Evolutionary conservation across 53 echinoderm and acorn worm genomes (phyloP).

Genomic region (Arbacia lixula): DNA sequence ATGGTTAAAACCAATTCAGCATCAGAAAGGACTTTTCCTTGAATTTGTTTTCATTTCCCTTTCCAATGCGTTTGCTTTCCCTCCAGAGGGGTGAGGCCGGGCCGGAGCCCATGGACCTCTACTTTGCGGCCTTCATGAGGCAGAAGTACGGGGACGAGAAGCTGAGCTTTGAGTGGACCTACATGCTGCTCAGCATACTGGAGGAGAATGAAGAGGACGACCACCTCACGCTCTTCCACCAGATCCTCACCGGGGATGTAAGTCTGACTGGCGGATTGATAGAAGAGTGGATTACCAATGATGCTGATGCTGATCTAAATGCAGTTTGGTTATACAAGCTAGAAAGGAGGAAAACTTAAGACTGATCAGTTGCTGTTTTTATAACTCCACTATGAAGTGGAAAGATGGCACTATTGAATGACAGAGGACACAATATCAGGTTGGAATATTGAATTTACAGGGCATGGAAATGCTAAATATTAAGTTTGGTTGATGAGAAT

Average conservation of each 20-base stretch:
- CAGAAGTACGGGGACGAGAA: conserved; percentile 84
- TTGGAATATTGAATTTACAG: too few relatives aligned
- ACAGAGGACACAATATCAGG: too few relatives aligned
- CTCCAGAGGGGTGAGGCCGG: conserved; percentile 53
- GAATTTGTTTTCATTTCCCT: neutral
- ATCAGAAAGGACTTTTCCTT: too few relatives aligned
- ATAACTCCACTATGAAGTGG: too few relatives aligned
- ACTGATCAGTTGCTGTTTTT: too few relatives aligned
- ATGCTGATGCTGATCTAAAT: neutral
- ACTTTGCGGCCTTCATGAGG: conserved; percentile 71
- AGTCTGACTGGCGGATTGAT: neutral
- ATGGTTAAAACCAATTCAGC: too few relatives aligned
- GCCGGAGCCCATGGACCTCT: conserved; percentile 72
- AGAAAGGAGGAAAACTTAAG: neutral
- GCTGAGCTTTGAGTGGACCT: conserved; percentile 80
- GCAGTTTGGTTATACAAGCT: neutral
- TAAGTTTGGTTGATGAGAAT: too few relatives aligned
- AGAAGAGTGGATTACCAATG: neutral
- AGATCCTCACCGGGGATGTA: conserved; percentile 80
- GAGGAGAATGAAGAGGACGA: conserved; percentile 70
- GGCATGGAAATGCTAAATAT: too few relatives aligned
- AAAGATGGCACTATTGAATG: too few relatives aligned
- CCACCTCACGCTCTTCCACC: conserved; percentile 74
- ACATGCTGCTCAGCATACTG: conserved; percentile 82
- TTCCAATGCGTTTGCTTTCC: neutral